phyloP scores from a whole-genome alignment of 2,888 invertebrate species.

The Pseudococcus jackbeardsleyi region DNA sequence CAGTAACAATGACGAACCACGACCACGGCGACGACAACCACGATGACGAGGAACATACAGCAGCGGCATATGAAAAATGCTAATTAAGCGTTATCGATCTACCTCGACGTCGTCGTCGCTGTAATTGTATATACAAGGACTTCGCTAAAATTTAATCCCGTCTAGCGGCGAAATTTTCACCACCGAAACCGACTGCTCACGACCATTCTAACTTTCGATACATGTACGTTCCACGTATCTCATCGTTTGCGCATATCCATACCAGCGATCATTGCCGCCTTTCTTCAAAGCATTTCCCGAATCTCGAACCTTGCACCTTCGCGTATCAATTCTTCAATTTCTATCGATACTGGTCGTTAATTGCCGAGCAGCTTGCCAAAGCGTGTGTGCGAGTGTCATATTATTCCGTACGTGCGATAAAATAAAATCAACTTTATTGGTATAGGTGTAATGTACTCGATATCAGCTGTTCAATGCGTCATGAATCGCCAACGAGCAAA shows the following conservation, averaged over 20 bases:
- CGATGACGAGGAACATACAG: background rate
- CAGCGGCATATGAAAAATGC: slow-evolving; percentile 11
- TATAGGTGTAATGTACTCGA: background rate
- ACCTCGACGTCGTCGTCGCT: background rate
- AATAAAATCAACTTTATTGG: background rate
- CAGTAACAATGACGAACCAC: slow-evolving; percentile 11
- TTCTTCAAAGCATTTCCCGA: background rate
- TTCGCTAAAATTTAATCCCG: slow-evolving; percentile 18
- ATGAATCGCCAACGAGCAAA: background rate
- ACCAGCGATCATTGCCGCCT: background rate
- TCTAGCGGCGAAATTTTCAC: background rate
- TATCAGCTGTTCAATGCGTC: background rate
- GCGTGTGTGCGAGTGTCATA: background rate
- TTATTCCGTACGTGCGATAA: background rate
- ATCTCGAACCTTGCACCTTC: background rate
- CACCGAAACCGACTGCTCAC: background rate
- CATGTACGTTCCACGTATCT: background rate
- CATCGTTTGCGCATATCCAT: background rate
- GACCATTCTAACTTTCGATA: background rate
- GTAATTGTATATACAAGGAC: slow-evolving; percentile 14
- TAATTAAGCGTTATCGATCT: slow-evolving; percentile 42
- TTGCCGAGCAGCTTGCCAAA: too few species aligned
- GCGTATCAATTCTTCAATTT: too few species aligned
- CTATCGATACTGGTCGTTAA: too few species aligned
- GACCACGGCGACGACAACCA: background rate